phyloP scores from a whole-genome alignment of 2,888 invertebrate genomes.

The Therioaphis trifolii region DNA sequence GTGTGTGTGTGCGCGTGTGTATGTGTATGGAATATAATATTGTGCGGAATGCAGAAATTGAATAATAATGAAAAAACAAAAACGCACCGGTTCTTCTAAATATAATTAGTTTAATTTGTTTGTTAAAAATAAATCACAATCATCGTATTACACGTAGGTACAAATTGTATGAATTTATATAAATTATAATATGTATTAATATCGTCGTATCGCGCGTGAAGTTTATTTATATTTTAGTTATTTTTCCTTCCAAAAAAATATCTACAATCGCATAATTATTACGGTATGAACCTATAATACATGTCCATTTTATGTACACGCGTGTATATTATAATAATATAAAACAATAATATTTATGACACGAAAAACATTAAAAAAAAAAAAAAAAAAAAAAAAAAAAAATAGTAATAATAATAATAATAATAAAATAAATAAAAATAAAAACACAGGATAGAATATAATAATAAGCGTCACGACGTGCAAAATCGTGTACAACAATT shows the following conservation, averaged over 20 bases:
- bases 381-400: neutral
- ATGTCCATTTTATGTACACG: neutral
- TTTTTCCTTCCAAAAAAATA: neutral
- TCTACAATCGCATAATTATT: neutral
- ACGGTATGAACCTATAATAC: neutral
- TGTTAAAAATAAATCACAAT: slow-evolving; percentile 61
- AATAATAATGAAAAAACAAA: neutral
- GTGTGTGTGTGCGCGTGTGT: too few species aligned
- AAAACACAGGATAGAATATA: slow-evolving; percentile 34
- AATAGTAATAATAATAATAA: too few species aligned
- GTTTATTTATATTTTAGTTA: too few species aligned
- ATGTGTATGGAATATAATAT: too few species aligned
- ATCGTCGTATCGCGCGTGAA: too few species aligned
- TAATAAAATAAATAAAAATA: too few species aligned
- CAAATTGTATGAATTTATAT: neutral
- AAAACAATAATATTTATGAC: slow-evolving; percentile 27
- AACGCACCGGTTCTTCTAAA: neutral
- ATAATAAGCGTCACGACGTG: slow-evolving; percentile 41
- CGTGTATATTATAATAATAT: slow-evolving; percentile 1
- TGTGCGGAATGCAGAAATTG: too few species aligned
- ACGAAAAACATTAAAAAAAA: slow-evolving; percentile 18
- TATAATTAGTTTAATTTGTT: slow-evolving; percentile 8
- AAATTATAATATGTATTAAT: slow-evolving; percentile 27
- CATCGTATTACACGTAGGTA: neutral
- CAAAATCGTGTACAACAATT: too few species aligned